These are phyloP conservation scores for Cheirogaleus medius DNA, from an alignment of 2,113 vertebrate species.

Conservation along the genomic window DNA sequence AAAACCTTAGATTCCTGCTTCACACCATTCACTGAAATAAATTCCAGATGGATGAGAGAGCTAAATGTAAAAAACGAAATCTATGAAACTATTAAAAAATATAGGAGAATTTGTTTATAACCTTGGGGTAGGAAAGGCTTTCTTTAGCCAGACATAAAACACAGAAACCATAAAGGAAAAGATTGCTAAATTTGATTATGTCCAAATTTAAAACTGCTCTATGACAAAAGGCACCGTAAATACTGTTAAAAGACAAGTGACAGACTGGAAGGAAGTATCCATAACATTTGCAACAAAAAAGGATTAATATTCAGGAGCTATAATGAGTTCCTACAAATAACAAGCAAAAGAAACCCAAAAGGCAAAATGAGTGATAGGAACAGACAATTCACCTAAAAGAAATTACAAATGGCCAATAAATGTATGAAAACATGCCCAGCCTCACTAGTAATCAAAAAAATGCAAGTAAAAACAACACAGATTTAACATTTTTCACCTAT, in stretches of 20 bases:
- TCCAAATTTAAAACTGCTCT: constrained; percentile 60
- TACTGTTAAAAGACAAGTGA: constrained; percentile 45
- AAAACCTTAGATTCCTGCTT: constrained; percentile 49
- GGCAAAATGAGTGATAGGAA: background rate
- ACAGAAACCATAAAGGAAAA: constrained; percentile 68
- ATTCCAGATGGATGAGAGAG: constrained; percentile 73
- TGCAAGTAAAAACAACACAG: background rate
- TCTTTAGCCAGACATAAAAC: constrained; percentile 71
- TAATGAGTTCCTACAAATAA: constrained; percentile 8
- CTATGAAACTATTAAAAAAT: constrained; percentile 77
- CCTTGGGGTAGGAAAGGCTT: constrained; percentile 73
- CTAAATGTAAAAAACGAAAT: constrained; percentile 44
- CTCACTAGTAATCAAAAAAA: background rate
- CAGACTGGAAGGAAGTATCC: background rate
- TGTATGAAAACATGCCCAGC: background rate
- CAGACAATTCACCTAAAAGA: background rate
- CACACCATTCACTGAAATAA: constrained; percentile 57
- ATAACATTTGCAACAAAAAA: background rate
- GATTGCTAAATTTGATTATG: constrained; percentile 63
- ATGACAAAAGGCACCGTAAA: constrained; percentile 40
- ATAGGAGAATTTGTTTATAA: constrained; percentile 70
- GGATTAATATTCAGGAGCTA: background rate
- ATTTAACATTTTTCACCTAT: background rate
- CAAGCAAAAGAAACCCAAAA: constrained; percentile 16
- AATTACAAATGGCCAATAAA: background rate